Evolutionary conservation across 2,888 invertebrate genomes (phyloP), one percentile per base, ranked within the genome.

Genomic region (Proisotoma minuta): DNA sequence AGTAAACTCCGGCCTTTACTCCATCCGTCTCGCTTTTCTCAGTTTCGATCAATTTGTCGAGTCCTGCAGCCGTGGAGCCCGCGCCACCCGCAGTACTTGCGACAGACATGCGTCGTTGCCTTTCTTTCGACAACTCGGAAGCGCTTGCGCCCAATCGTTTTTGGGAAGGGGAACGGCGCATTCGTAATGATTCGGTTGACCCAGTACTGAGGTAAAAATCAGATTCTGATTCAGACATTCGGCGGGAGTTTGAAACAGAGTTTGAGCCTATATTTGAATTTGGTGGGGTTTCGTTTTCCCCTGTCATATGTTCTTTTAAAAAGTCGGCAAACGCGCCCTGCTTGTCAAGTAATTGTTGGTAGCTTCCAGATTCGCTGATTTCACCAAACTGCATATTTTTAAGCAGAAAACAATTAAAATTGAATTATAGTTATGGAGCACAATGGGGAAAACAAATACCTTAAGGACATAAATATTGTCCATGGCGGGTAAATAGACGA

Each of bases 401-500:
- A n/a, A n/a, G n/a, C n/a, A n/a, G n/a, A n/a, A n/a, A n/a, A n/a
- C n/a, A n/a, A n/a, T n/a, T n/a, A n/a, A n/a, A n/a, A n/a, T n/a
- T n/a, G n/a, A n/a, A n/a, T n/a, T n/a, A n/a, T n/a, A n/a, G n/a
- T n/a, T n/a, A n/a, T n/a, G n/a, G n/a, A n/a, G 29, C 18, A 57
- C 57, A 29, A 57, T 34, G 18, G 18, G 47, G 20, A n/a, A 47
- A 18, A n/a, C n/a, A n/a, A n/a, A n/a, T n/a, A n/a, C 43, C 43
- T 43, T 43, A 20, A 43, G 43, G 4, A 81, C 81, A 15, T 81
- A 66, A 60, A 82, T 79, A 26, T 75, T 68, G 69, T 82, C 82
- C 1, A 91, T 90, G 75, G 90, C 86, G 0, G 94, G 89, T 73
- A 98, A 82, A 80, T 91, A 96, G 12, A 92, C 90, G 59, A 98